phyloP scores from a whole-genome alignment of 2,113 vertebrate genomes.

The Hypocryptadius cinnamomeus region DNA sequence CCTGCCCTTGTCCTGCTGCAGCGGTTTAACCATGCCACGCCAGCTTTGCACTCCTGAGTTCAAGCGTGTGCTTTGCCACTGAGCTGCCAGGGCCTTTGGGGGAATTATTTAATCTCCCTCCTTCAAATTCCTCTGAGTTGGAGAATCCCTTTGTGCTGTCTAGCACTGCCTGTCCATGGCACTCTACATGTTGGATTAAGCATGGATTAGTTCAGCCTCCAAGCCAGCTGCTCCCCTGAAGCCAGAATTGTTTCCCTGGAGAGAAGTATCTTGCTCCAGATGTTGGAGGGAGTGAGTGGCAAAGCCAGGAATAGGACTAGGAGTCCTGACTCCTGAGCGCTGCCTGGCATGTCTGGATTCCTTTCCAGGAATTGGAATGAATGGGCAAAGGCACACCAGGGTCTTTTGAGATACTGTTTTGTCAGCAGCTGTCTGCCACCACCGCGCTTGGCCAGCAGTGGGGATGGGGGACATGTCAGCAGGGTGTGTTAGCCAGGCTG shows the following conservation, averaged over 20 bases:
- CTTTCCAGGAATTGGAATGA: neutral
- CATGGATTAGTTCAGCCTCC: neutral
- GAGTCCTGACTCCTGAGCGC: neutral
- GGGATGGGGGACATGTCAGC: neutral
- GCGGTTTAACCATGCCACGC: neutral
- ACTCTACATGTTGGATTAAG: conserved; percentile 2
- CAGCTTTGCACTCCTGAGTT: neutral
- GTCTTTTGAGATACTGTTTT: neutral
- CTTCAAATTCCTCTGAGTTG: conserved; percentile 1
- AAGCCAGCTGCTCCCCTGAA: conserved; percentile 24
- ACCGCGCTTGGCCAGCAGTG: neutral
- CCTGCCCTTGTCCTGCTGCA: neutral
- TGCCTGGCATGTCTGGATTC: neutral
- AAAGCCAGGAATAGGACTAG: neutral
- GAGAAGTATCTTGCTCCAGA: neutral
- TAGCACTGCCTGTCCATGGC: neutral
- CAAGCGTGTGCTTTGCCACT: neutral
- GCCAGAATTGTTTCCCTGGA: neutral
- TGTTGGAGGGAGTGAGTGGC: neutral
- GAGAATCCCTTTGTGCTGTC: conserved; percentile 12
- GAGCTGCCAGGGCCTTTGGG: neutral
- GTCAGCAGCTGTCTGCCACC: neutral
- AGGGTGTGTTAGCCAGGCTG: neutral
- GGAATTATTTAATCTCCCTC: neutral
- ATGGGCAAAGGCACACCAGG: neutral